Conservation (phyloP, 2,888 invertebrate genomes). For the Punctoribates punctum region DNA sequence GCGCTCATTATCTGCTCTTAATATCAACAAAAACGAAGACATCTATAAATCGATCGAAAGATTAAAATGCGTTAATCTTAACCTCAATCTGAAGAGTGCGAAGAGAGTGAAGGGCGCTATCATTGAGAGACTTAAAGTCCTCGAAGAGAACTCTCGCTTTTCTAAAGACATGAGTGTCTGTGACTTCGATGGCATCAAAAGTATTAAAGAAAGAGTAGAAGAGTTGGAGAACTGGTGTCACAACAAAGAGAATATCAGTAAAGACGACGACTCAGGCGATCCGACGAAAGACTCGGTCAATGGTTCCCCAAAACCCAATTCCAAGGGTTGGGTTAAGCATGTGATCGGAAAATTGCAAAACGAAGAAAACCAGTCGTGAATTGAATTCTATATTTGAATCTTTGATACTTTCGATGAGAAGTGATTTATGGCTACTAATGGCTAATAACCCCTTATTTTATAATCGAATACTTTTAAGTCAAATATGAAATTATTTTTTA, state of each 20-base stretch:
- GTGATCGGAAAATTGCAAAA: constrained; percentile 68
- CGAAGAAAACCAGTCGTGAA: constrained; percentile 41
- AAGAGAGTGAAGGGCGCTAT: constrained; percentile 48
- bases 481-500: constrained; percentile 29
- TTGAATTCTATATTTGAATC: not conserved
- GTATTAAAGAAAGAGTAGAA: constrained; percentile 52
- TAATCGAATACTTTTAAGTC: constrained; percentile 26
- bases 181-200: constrained; percentile 50
- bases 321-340: constrained; percentile 68
- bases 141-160: constrained; percentile 52
- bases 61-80: constrained; percentile 2
- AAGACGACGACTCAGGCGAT: constrained; percentile 40
- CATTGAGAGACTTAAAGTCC: constrained; percentile 51
- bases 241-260: constrained; percentile 48
- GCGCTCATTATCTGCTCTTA: not conserved
- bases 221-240: constrained; percentile 52
- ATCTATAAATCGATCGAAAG: constrained; percentile 26
- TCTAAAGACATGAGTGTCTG: constrained; percentile 47
- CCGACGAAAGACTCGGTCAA: constrained; percentile 51
- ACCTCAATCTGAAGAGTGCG: constrained; percentile 27
- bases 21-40: not conserved
- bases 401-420: not conserved
- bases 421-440: too few species aligned
- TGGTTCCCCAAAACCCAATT: constrained; percentile 46
- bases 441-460: not conserved